Conservation (phyloP, 1,140 invertebrate genomes). For the Bombyx mandarina region DNA sequence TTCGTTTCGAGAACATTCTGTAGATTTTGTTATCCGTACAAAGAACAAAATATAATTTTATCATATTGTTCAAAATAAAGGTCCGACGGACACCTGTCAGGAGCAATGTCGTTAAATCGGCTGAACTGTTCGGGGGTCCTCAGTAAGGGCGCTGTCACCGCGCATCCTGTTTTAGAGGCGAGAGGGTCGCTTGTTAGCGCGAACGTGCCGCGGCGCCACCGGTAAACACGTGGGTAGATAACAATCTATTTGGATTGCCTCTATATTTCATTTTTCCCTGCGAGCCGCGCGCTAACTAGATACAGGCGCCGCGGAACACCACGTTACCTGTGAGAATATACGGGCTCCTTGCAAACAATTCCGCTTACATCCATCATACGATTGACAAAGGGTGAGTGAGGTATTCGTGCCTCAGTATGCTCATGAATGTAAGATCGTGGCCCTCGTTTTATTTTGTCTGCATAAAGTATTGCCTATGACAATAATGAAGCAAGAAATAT, state of each 20-base stretch:
- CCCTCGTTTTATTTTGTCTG: too few species aligned
- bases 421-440: too few species aligned
- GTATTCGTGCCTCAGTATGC: too few species aligned
- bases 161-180: constrained; percentile 29
- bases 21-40: neutral
- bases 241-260: constrained; percentile 72
- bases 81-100: constrained; percentile 47
- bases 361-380: too few species aligned
- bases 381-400: too few species aligned
- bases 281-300: constrained; percentile 62
- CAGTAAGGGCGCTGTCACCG: constrained; percentile 41
- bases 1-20: too few species aligned
- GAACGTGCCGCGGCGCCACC: constrained; percentile 61
- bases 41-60: constrained; percentile 6
- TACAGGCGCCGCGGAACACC: constrained; percentile 38
- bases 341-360: constrained; percentile 33
- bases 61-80: constrained; percentile 17
- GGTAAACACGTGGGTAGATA: constrained; percentile 71
- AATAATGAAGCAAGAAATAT: too few species aligned
- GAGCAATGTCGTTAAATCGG: constrained; percentile 42
- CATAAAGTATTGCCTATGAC: too few species aligned
- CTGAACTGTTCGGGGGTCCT: constrained; percentile 28
- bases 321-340: constrained; percentile 48
- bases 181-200: constrained; percentile 57
- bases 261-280: constrained; percentile 71